phyloP scores from a whole-genome alignment of 2,888 invertebrate species.

The Melolontha melolontha region DNA sequence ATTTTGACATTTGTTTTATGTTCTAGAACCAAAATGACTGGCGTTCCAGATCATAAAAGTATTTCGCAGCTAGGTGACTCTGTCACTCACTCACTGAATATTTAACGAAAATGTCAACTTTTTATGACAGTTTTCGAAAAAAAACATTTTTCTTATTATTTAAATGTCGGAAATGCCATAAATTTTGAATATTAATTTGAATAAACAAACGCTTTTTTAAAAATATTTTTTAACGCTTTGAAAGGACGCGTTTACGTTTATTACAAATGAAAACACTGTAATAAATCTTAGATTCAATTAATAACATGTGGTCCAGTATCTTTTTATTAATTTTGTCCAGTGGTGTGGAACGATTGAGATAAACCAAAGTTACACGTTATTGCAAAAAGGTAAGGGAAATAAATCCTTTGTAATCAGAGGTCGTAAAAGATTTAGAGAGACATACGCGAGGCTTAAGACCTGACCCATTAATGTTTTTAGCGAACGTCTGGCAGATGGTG shows the following conservation, averaged over 20 bases:
- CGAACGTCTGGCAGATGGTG: conserved; percentile 47
- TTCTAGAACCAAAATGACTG: too few relatives aligned
- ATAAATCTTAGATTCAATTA: conserved; percentile 33
- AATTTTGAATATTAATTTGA: too few relatives aligned
- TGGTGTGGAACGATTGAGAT: conserved; percentile 37
- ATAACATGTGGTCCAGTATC: conserved; percentile 36
- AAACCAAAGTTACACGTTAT: conserved; percentile 34
- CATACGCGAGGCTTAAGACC: conserved; percentile 43
- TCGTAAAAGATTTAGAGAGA: conserved; percentile 44
- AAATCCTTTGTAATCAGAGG: conserved; percentile 41
- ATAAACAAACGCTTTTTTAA: too few relatives aligned
- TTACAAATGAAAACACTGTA: conserved; percentile 26
- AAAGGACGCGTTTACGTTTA: background rate
- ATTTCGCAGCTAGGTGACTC: too few relatives aligned
- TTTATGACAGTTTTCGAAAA: too few relatives aligned
- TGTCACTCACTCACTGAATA: too few relatives aligned
- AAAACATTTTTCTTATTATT: too few relatives aligned
- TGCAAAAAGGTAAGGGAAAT: conserved; percentile 36
- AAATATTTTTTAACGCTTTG: background rate
- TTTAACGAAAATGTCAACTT: too few relatives aligned
- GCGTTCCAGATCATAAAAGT: too few relatives aligned
- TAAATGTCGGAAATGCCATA: too few relatives aligned
- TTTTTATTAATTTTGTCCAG: conserved; percentile 35
- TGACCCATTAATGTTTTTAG: conserved; percentile 50
- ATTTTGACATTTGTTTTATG: too few relatives aligned